Evolutionary conservation across 2,113 vertebrate genomes (phyloP).

Genomic region (Lynx canadensis): DNA sequence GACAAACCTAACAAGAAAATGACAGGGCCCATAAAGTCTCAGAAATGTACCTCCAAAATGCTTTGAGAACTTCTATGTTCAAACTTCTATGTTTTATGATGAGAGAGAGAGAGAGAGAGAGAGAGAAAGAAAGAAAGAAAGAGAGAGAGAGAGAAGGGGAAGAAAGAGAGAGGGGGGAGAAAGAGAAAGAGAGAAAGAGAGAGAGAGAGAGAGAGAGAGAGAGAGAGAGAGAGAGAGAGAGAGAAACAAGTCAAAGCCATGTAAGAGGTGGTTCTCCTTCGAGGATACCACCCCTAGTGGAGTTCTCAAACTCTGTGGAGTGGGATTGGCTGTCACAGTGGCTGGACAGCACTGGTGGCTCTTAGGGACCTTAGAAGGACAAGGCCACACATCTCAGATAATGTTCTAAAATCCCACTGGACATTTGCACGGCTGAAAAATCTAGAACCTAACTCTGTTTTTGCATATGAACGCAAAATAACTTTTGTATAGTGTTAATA

Average conservation of each 20-base stretch:
- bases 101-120: neutral
- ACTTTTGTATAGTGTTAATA: neutral
- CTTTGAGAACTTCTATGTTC: neutral
- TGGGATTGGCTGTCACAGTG: neutral
- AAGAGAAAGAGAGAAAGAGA: too few species aligned
- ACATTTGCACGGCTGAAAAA: neutral
- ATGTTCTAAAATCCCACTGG: neutral
- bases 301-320: neutral
- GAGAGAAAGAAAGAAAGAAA: rapidly evolving
- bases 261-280: neutral
- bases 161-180: too few species aligned
- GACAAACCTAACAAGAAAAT: neutral
- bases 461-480: neutral
- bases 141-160: neutral
- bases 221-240: too few species aligned
- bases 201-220: neutral
- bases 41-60: neutral
- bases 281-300: neutral
- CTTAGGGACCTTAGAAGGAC: neutral
- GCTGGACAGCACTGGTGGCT: neutral
- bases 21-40: neutral
- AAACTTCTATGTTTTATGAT: neutral
- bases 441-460: neutral
- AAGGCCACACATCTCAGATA: neutral
- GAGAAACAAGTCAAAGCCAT: neutral